Percentiles rank a stretch among this genome's conserved stretches.
These are phyloP conservation scores for Cariama cristata DNA, from an alignment of 2,113 vertebrate genomes.

Conservation along the genomic window DNA sequence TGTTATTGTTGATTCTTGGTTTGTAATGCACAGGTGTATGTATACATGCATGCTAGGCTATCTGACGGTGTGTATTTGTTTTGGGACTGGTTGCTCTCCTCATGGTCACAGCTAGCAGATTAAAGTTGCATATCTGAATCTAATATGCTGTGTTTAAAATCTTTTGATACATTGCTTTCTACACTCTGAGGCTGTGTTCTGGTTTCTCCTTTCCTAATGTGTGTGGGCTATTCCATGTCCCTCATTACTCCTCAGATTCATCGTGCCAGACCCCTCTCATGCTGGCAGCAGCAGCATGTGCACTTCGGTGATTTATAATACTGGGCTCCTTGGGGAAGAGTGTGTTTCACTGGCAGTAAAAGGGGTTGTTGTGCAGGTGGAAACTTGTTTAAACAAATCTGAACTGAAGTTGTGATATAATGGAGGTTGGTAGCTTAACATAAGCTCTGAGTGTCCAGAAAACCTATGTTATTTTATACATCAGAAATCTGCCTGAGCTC, in stretches of 20 bases:
- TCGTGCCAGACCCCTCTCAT: constrained; percentile 30
- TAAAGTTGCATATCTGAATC: background rate
- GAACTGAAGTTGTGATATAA: constrained; percentile 37
- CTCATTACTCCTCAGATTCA: constrained; percentile 52
- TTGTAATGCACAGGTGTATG: background rate
- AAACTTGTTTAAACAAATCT: constrained; percentile 66
- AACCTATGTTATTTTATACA: background rate
- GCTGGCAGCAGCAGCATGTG: constrained; percentile 44
- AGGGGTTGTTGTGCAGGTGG: constrained; percentile 64
- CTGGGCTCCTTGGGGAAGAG: constrained; percentile 30
- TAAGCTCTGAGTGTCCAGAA: constrained; percentile 13
- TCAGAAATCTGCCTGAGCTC: background rate
- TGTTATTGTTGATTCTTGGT: background rate
- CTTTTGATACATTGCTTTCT: background rate
- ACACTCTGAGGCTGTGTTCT: background rate
- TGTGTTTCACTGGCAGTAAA: constrained; percentile 40
- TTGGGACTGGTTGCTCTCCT: background rate
- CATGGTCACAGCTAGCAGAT: background rate
- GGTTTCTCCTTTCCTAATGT: background rate
- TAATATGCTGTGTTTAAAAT: background rate
- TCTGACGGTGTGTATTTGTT: background rate
- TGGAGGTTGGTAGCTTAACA: constrained; percentile 20
- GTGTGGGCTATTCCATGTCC: constrained; percentile 59
- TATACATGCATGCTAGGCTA: background rate
- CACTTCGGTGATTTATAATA: constrained; percentile 45